Evolutionary conservation across 2,113 vertebrate genomes (phyloP).

Genomic region (Connochaetes taurinus): DNA sequence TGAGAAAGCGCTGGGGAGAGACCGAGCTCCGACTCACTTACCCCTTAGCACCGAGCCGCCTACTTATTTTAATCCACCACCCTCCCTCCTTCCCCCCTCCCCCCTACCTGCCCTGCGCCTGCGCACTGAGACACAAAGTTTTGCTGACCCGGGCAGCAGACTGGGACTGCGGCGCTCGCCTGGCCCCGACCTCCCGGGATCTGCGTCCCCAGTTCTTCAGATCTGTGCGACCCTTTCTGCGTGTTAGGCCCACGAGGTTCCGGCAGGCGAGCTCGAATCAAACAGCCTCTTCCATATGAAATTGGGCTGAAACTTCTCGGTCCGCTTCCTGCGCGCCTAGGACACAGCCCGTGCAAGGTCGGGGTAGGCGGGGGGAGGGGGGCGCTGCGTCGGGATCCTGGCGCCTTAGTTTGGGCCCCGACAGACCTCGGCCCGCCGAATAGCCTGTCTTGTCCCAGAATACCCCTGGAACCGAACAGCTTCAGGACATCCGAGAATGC

Average conservation of each 20-base stretch:
- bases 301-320: neutral
- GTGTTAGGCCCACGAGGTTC: neutral
- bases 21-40: constrained; percentile 81
- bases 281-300: neutral
- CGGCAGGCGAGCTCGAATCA: neutral
- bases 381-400: neutral
- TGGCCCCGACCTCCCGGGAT: constrained; percentile 43
- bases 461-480: neutral
- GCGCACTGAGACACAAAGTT: constrained; percentile 79
- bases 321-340: neutral
- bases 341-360: neutral
- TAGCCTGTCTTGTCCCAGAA: neutral
- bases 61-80: constrained; percentile 90
- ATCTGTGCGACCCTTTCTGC: neutral
- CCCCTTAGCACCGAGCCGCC: constrained; percentile 83
- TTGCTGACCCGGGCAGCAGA: constrained; percentile 71
- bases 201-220: constrained; percentile 17
- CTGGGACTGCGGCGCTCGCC: constrained; percentile 60
- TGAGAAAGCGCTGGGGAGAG: constrained; percentile 72
- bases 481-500: neutral
- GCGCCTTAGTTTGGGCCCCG: neutral
- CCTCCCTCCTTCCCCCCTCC: constrained; percentile 70
- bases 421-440: neutral
- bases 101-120: constrained; percentile 72
- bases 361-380: neutral